Percentiles rank a stretch among this genome's conserved stretches.
These are phyloP conservation scores for Conomelus anceps DNA, from an alignment of 2,888 invertebrate species.

Conservation along the genomic window DNA sequence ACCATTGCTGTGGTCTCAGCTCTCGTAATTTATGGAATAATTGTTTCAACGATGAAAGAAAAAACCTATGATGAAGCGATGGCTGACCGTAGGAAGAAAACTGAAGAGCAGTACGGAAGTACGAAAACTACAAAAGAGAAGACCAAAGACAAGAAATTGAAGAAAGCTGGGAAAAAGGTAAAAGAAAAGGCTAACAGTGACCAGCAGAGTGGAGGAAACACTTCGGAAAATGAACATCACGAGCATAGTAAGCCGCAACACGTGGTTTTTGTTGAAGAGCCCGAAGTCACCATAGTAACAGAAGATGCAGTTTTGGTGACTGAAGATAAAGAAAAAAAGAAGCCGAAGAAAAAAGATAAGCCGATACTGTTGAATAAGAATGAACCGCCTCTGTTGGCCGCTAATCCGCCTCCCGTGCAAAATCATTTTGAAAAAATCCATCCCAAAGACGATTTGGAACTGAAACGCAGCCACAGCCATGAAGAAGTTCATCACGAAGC, in stretches of 20 bases:
- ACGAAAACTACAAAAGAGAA: constrained; percentile 46
- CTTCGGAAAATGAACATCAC: constrained; percentile 10
- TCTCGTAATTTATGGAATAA: constrained; percentile 60
- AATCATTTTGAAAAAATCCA: constrained; percentile 74
- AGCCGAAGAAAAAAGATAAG: constrained; percentile 64
- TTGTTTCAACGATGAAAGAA: constrained; percentile 66
- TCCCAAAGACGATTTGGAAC: constrained; percentile 71
- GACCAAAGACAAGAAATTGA: constrained; percentile 54
- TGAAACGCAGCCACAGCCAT: constrained; percentile 45
- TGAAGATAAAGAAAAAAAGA: constrained; percentile 47
- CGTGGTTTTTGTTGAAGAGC: constrained; percentile 21
- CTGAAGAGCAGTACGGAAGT: constrained; percentile 52
- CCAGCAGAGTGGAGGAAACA: background rate
- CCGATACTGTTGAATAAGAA: constrained; percentile 70
- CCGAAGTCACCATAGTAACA: constrained; percentile 14
- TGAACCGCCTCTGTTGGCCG: constrained; percentile 54
- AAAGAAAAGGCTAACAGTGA: constrained; percentile 45
- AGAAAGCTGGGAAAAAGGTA: constrained; percentile 58
- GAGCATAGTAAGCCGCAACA: constrained; percentile 23
- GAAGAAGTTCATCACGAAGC: background rate
- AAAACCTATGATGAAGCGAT: constrained; percentile 81
- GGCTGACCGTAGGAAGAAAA: constrained; percentile 64
- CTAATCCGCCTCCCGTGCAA: constrained; percentile 44
- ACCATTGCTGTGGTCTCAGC: constrained; percentile 60
- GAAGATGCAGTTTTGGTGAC: constrained; percentile 15